A percentile compares a stretch with the other conserved stretches of the same genome.
Evolutionary conservation across 2,888 invertebrate species (phyloP).

Genomic region (Aquatica leii): DNA sequence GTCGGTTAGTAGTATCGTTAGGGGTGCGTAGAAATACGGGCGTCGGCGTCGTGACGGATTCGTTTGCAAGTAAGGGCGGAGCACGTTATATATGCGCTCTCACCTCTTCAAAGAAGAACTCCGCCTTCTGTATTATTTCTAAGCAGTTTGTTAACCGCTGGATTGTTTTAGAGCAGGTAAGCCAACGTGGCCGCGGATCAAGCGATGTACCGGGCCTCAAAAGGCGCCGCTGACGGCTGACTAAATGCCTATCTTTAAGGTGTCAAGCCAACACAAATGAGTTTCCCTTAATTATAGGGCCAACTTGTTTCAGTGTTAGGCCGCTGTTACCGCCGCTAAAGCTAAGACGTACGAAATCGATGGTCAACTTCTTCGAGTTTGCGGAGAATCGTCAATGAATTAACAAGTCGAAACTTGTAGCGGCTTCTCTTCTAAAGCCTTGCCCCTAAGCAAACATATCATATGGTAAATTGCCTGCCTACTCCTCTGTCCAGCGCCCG

Average conservation of each 20-base stretch:
- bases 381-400: slow-evolving; percentile 27
- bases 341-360: slow-evolving; percentile 40
- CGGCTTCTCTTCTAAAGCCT: slow-evolving; percentile 53
- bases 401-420: slow-evolving; percentile 42
- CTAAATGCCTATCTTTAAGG: slow-evolving; percentile 63
- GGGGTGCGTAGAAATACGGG: slow-evolving; percentile 34
- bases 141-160: slow-evolving; percentile 60
- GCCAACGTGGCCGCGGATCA: slow-evolving; percentile 64
- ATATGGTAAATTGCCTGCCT: slow-evolving; percentile 62
- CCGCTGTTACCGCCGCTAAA: slow-evolving; percentile 50
- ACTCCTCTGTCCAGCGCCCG: slow-evolving; percentile 54
- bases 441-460: slow-evolving; percentile 63
- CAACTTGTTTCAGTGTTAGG: slow-evolving; percentile 59
- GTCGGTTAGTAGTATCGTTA: slow-evolving; percentile 16
- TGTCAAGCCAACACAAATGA: slow-evolving; percentile 62
- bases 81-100: slow-evolving; percentile 52
- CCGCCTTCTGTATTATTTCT: slow-evolving; percentile 57
- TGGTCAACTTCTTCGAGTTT: slow-evolving; percentile 29
- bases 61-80: slow-evolving; percentile 50
- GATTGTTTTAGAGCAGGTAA: slow-evolving; percentile 59
- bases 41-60: slow-evolving; percentile 49
- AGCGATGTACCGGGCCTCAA: slow-evolving; percentile 54
- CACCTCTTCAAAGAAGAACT: slow-evolving; percentile 56
- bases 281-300: slow-evolving; percentile 63
- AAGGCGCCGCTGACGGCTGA: slow-evolving; percentile 63